These are phyloP conservation scores for Australoheros scitulus DNA, from an alignment of 2,113 vertebrate species.

Conservation along the genomic window DNA sequence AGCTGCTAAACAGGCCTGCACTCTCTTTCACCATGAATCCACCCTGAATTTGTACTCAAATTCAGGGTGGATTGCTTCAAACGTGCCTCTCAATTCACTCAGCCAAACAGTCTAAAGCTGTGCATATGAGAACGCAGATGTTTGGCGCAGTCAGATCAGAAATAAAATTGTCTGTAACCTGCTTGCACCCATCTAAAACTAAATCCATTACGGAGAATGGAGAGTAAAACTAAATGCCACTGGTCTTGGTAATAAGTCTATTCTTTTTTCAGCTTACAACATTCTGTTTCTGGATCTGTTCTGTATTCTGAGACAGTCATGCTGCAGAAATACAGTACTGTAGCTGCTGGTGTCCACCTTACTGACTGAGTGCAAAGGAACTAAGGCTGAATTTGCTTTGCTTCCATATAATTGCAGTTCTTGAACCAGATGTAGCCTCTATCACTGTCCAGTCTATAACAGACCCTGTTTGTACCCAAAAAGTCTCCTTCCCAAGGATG, in stretches of 20 bases:
- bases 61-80: background rate
- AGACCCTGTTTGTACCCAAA: background rate
- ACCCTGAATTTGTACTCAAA: background rate
- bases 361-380: constrained; percentile 4
- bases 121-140: background rate
- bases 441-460: background rate
- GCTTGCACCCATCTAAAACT: background rate
- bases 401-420: constrained; percentile 4
- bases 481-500: background rate
- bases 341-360: background rate
- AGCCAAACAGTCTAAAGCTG: background rate
- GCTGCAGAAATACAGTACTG: background rate
- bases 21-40: background rate
- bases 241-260: background rate
- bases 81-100: background rate
- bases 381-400: background rate
- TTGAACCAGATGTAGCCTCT: constrained; percentile 25
- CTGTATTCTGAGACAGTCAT: background rate
- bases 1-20: background rate
- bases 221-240: background rate
- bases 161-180: background rate
- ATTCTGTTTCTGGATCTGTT: background rate
- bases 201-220: background rate
- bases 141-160: background rate
- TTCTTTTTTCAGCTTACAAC: background rate